Evolutionary conservation across 2,888 invertebrate genomes (phyloP).

Genomic region (Agriotes lineatus): DNA sequence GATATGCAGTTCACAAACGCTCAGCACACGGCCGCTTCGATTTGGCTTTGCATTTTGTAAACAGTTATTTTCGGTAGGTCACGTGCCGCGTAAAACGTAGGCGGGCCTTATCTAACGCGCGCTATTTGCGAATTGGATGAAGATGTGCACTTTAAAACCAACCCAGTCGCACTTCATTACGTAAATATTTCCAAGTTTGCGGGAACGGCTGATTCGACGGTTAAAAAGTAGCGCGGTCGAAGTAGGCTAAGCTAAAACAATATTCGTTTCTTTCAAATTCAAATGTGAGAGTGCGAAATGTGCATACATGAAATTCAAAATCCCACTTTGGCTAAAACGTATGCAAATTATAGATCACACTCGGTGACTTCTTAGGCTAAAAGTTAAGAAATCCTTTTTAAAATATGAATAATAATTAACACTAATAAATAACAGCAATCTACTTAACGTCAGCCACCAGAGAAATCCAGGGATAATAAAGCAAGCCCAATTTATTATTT

Average conservation of each 20-base stretch:
- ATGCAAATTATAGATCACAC: neutral
- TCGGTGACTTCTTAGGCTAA: neutral
- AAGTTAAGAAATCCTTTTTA: neutral
- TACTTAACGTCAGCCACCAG: neutral
- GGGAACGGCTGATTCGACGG: no score
- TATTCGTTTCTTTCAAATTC: no score
- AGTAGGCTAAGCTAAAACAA: no score
- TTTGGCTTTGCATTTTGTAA: constrained; percentile 5
- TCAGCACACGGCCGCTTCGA: neutral
- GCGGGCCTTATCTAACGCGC: constrained; percentile 5
- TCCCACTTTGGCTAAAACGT: no score
- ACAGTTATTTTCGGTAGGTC: constrained; percentile 5
- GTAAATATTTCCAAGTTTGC: no score
- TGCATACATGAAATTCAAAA: no score
- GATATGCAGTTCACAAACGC: neutral
- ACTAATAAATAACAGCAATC: neutral
- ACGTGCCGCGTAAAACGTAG: neutral
- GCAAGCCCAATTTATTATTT: no score
- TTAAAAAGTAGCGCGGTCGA: no score
- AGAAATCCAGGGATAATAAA: neutral
- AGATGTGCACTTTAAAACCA: no score
- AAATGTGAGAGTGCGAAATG: no score
- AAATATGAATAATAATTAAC: neutral
- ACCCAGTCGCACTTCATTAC: no score
- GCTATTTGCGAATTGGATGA: neutral